phyloP scores from a whole-genome alignment of 2,797 vertebrate species.

The Ammospiza maritima region DNA sequence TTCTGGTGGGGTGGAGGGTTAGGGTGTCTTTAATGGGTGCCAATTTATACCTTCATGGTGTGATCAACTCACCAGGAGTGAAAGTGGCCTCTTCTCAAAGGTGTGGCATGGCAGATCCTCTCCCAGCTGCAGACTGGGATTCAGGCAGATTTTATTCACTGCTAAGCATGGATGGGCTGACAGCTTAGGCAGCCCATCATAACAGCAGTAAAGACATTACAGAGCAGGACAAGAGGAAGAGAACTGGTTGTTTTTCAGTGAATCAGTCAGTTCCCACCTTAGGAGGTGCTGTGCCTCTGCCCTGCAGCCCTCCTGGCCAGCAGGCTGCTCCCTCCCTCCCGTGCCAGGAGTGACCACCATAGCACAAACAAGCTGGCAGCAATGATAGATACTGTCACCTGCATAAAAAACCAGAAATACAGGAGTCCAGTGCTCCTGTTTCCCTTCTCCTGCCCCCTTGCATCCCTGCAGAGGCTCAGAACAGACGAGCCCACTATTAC shows the following conservation, averaged over 20 bases:
- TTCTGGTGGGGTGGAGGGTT: background rate
- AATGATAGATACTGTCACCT: background rate
- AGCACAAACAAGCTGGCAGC: background rate
- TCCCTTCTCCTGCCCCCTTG: slow-evolving; percentile 83
- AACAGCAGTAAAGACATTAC: background rate
- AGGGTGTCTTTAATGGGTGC: background rate
- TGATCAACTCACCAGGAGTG: background rate
- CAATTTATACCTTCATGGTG: rapidly evolving
- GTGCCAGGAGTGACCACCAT: background rate
- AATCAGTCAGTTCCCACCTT: background rate
- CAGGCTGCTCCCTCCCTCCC: background rate
- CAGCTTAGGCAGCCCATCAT: background rate
- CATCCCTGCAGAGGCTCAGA: slow-evolving; percentile 85
- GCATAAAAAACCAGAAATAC: background rate
- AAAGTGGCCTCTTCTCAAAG: background rate
- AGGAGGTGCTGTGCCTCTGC: background rate
- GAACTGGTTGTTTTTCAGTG: background rate
- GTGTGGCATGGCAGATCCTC: background rate
- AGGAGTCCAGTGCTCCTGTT: background rate
- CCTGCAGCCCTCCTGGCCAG: background rate
- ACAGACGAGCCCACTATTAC: slow-evolving; percentile 87
- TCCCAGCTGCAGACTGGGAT: background rate
- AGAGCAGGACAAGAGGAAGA: background rate
- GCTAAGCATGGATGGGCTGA: background rate
- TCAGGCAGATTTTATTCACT: background rate